Evolutionary conservation across 2,888 invertebrate genomes (phyloP).

Genomic region (Pollenia labialis): DNA sequence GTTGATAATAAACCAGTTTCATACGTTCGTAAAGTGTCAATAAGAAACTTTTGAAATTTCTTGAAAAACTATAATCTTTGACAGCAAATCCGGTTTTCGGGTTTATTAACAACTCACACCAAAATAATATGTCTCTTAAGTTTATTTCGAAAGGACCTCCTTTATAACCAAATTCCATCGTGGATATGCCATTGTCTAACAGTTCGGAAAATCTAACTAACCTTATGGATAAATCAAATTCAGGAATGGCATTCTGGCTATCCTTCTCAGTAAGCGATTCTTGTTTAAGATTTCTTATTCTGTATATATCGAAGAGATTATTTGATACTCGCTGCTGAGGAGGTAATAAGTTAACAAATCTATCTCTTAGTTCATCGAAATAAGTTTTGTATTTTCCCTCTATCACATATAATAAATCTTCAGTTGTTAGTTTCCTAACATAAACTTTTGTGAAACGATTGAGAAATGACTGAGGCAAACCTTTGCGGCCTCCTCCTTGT

Average conservation of each 20-base stretch:
- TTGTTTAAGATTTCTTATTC: slow-evolving; percentile 36
- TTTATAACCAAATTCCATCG: slow-evolving; percentile 89
- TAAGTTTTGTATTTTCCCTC: slow-evolving; percentile 80
- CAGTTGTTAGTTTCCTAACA: slow-evolving; percentile 87
- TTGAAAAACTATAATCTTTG: slow-evolving; percentile 66
- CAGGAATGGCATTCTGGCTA: slow-evolving; percentile 68
- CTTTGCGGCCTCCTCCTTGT: slow-evolving; percentile 98
- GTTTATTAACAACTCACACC: slow-evolving; percentile 91
- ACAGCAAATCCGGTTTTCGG: slow-evolving; percentile 80
- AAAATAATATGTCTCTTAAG: slow-evolving; percentile 95
- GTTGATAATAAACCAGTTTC: slow-evolving; percentile 92
- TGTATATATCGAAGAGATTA: slow-evolving; percentile 76
- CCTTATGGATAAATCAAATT: slow-evolving; percentile 86
- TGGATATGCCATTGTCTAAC: slow-evolving; percentile 87
- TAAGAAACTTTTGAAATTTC: slow-evolving; percentile 78
- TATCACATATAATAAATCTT: slow-evolving; percentile 86
- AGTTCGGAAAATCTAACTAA: slow-evolving; percentile 92
- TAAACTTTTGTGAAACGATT: slow-evolving; percentile 98
- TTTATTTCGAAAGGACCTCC: slow-evolving; percentile 99
- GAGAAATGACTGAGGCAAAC: slow-evolving; percentile 97
- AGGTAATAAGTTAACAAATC: slow-evolving; percentile 76
- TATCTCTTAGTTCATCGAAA: slow-evolving; percentile 77
- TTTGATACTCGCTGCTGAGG: slow-evolving; percentile 16
- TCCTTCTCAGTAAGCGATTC: neutral
- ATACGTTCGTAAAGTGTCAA: slow-evolving; percentile 84